These are phyloP conservation scores for Esox niger DNA, from an alignment of 2,113 vertebrate genomes.

Conservation along the genomic window DNA sequence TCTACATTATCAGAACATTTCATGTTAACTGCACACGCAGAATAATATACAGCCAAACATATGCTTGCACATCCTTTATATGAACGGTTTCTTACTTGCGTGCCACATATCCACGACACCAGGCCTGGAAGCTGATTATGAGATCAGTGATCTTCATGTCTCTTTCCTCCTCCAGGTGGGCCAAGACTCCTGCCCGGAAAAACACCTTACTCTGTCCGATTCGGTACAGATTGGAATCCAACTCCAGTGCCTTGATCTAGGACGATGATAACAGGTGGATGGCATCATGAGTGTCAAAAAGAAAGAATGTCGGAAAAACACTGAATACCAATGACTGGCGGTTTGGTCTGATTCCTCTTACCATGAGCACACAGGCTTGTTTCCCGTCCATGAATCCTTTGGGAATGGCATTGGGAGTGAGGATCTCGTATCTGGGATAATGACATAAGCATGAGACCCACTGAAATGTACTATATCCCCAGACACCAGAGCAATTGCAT, in stretches of 20 bases:
- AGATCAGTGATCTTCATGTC: slow-evolving; percentile 98
- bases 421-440: slow-evolving; percentile 87
- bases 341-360: slow-evolving; percentile 59
- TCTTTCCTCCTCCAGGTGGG: slow-evolving; percentile 96
- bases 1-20: background rate
- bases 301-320: background rate
- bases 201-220: slow-evolving; percentile 99
- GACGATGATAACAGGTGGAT: background rate
- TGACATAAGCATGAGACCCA: background rate
- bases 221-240: slow-evolving; percentile 93
- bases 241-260: slow-evolving; percentile 94
- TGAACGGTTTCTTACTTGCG: slow-evolving; percentile 80
- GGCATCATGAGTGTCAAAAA: background rate
- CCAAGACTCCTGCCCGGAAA: slow-evolving; percentile 94
- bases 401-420: slow-evolving; percentile 94
- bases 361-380: slow-evolving; percentile 96
- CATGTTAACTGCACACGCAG: background rate
- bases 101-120: slow-evolving; percentile 92
- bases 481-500: too few relatives aligned
- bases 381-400: slow-evolving; percentile 99
- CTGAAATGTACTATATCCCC: background rate
- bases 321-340: too few relatives aligned
- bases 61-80: background rate
- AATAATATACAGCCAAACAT: background rate
- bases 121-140: slow-evolving; percentile 97